Percentiles rank a stretch among this genome's conserved stretches.
These are phyloP conservation scores for Exocentrus adspersus DNA, from an alignment of 2,888 invertebrate species.

Conservation along the genomic window DNA sequence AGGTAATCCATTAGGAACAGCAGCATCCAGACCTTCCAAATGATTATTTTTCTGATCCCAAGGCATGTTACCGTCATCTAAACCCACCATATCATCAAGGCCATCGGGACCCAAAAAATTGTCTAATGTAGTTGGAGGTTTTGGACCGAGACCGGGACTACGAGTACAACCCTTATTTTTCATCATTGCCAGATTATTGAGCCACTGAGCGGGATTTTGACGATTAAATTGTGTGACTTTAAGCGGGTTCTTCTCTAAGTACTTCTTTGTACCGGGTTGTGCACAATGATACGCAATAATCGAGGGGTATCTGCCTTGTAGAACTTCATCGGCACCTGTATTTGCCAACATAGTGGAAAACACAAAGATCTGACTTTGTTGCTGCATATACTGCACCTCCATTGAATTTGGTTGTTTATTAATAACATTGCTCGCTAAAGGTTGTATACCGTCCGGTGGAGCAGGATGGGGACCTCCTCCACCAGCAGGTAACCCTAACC, in stretches of 20 bases:
- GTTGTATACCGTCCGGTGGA: conserved; percentile 75
- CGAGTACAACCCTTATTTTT: conserved; percentile 75
- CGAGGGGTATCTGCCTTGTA: conserved; percentile 88
- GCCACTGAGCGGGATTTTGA: conserved; percentile 84
- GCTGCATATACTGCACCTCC: conserved; percentile 91
- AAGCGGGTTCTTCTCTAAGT: conserved; percentile 92
- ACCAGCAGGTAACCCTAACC: conserved; percentile 54
- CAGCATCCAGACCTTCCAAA: conserved; percentile 60
- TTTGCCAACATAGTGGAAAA: conserved; percentile 95
- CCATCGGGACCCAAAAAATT: conserved; percentile 61
- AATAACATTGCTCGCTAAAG: conserved; percentile 80
- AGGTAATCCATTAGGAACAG: conserved; percentile 61
- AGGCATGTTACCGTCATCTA: conserved; percentile 63
- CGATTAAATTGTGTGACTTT: conserved; percentile 87
- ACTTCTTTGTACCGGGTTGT: conserved; percentile 94
- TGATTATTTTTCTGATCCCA: conserved; percentile 66
- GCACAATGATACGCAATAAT: conserved; percentile 96
- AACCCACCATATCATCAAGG: conserved; percentile 63
- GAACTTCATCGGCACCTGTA: conserved; percentile 92
- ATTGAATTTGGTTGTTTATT: conserved; percentile 83
- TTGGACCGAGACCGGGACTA: conserved; percentile 62
- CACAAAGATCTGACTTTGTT: conserved; percentile 98
- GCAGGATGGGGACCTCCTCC: conserved; percentile 55
- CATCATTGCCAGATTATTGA: conserved; percentile 80
- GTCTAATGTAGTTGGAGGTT: conserved; percentile 58